These are phyloP conservation scores for Sipha maydis DNA, from an alignment of 2,888 invertebrate genomes.

Conservation along the genomic window DNA sequence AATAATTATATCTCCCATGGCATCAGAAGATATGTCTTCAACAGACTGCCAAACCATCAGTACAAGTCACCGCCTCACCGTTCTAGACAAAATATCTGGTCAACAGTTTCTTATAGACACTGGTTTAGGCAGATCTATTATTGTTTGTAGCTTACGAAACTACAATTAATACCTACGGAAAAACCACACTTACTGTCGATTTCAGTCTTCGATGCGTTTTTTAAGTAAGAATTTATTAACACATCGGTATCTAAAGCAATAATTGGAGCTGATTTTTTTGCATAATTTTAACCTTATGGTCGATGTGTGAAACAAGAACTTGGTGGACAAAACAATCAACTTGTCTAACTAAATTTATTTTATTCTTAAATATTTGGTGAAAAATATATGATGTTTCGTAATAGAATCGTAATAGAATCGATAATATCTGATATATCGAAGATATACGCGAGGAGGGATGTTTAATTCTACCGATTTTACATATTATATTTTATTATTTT, in stretches of 20 bases:
- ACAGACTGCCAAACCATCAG: not conserved
- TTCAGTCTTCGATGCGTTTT: not conserved
- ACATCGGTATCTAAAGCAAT: constrained; percentile 15
- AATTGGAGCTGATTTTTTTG: constrained; percentile 35
- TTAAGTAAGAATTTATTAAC: constrained; percentile 17
- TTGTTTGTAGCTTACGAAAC: constrained; percentile 50
- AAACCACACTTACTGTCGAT: not conserved
- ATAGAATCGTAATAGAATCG: too few relatives aligned
- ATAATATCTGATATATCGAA: too few relatives aligned
- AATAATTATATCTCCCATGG: not conserved
- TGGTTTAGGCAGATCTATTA: constrained; percentile 62
- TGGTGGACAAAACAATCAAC: not conserved
- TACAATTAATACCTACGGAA: constrained; percentile 42
- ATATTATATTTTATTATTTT: too few relatives aligned
- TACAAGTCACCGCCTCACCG: not conserved
- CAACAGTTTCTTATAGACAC: constrained; percentile 56
- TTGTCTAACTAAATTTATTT: too few relatives aligned
- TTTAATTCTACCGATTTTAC: too few relatives aligned
- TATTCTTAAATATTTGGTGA: too few relatives aligned
- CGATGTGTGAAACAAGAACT: not conserved
- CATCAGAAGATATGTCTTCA: not conserved
- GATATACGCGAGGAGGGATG: too few relatives aligned
- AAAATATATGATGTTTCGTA: too few relatives aligned
- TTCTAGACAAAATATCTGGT: not conserved
- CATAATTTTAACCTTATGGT: constrained; percentile 2